Base-by-base conservation (phyloP, 1,140 invertebrate genomes). In the Macrocentrus cingulum region DNA sequence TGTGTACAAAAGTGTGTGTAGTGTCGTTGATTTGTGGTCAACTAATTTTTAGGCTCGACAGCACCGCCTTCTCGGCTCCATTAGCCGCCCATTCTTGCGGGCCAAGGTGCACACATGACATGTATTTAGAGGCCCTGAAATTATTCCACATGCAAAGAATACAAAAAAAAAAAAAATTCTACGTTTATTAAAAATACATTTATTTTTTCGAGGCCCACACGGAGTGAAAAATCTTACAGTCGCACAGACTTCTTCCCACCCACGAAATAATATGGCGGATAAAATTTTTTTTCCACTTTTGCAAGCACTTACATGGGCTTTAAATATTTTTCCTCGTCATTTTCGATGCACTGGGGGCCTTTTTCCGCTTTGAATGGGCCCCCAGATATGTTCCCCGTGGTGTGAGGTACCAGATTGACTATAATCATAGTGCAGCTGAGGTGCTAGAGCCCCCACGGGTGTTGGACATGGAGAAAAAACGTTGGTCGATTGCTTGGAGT, bases 1-100 rank as follows among this genome's bases (percentile, higher is more conserved):
- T 9, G 58, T 41, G 42, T 41, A 61, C 61, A 61, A 64, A 65
- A 46, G 57, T 20, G 55, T 51, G 63, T 61, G 64, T 65, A 67
- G 66, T 62, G 66, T 69, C 67, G 64, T 72, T 76, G 74, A 75
- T 75, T 76, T 75, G 71, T 71, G 66, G 66, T 64, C 62, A 44
- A 65, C 72, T 76, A 74, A 74, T 76, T 73, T 76, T 61, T 36
- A 54, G 6, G 15, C 8, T 11, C 61, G 62, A 63, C 66, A 67
- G 57, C 25, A 52, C 44, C 63, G 65, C 62, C 65, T 64, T 63
- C 60, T 52, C 41, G 45, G 46, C 60, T 63, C 62, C 71, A 71
- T 73, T 73, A 73, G 64, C 65, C 67, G 58, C 41, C 69, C 72
- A 72, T 74, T 75, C 70, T 72, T 15, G 13, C 4, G 36, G 13